Percentiles rank a stretch among this genome's conserved stretches.
phyloP scores from a whole-genome alignment of 2,888 invertebrate genomes.

The Carpatolechia fugitivella region DNA sequence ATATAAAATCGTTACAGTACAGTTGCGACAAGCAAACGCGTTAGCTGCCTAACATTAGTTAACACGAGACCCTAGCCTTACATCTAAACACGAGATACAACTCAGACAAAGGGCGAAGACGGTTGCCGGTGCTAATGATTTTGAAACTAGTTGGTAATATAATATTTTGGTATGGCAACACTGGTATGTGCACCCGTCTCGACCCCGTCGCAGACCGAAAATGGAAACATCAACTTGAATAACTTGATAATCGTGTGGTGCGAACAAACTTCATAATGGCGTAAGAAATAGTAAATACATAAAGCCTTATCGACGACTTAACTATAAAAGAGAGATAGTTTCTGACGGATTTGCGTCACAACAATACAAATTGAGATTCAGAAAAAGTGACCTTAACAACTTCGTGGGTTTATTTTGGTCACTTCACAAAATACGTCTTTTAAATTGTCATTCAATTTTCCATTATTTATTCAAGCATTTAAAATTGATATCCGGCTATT shows the following conservation, averaged over 20 bases:
- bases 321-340: constrained; percentile 40
- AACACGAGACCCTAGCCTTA: constrained; percentile 74
- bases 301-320: constrained; percentile 49
- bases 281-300: constrained; percentile 40
- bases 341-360: constrained; percentile 31
- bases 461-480: too few relatives aligned
- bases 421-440: neutral
- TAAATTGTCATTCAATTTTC: too few relatives aligned
- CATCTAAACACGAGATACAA: constrained; percentile 61
- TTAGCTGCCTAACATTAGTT: constrained; percentile 72
- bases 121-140: neutral
- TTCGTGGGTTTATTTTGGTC: neutral
- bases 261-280: constrained; percentile 48
- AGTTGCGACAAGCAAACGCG: constrained; percentile 66
- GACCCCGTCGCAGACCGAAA: constrained; percentile 29
- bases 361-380: constrained; percentile 18
- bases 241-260: constrained; percentile 42
- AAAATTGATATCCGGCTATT: too few relatives aligned
- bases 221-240: constrained; percentile 48
- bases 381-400: neutral
- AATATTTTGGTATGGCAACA: neutral
- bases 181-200: constrained; percentile 24
- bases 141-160: neutral
- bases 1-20: constrained; percentile 42
- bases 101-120: constrained; percentile 29